phyloP scores from a whole-genome alignment of 2,888 invertebrate genomes.

The Cremastinae sp. region DNA sequence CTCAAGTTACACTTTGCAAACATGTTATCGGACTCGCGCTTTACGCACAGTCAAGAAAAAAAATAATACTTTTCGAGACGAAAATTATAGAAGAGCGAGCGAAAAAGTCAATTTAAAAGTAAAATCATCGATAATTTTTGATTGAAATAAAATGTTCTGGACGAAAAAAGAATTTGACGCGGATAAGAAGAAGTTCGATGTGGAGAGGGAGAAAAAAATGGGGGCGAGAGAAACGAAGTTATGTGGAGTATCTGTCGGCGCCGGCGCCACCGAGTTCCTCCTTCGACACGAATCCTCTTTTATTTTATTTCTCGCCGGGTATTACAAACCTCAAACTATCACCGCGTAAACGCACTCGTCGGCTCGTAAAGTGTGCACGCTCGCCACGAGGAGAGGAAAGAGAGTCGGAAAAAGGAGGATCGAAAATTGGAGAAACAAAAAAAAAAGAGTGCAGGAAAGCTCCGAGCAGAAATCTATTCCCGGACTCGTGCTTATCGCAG shows the following conservation, averaged over 20 bases:
- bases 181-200: too few species aligned
- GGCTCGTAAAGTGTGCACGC: slow-evolving; percentile 7
- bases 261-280: slow-evolving; percentile 49
- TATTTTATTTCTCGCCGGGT: slow-evolving; percentile 25
- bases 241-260: slow-evolving; percentile 36
- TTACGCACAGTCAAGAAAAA: not conserved
- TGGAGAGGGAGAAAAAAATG: slow-evolving; percentile 33
- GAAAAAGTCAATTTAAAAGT: too few species aligned
- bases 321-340: slow-evolving; percentile 37
- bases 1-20: slow-evolving; percentile 5
- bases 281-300: slow-evolving; percentile 8
- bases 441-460: slow-evolving; percentile 10
- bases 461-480: slow-evolving; percentile 50
- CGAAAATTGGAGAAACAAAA: slow-evolving; percentile 1
- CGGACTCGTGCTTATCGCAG: slow-evolving; percentile 49
- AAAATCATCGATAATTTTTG: not conserved
- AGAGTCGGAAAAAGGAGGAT: not conserved
- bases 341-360: not conserved
- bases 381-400: not conserved
- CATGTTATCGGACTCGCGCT: not conserved
- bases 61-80: not conserved
- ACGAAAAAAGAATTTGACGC: not conserved
- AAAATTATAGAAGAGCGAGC: too few species aligned
- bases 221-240: slow-evolving; percentile 47
- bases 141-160: not conserved